phyloP scores from a whole-genome alignment of 2,888 invertebrate genomes.

The Idaea biselata region DNA sequence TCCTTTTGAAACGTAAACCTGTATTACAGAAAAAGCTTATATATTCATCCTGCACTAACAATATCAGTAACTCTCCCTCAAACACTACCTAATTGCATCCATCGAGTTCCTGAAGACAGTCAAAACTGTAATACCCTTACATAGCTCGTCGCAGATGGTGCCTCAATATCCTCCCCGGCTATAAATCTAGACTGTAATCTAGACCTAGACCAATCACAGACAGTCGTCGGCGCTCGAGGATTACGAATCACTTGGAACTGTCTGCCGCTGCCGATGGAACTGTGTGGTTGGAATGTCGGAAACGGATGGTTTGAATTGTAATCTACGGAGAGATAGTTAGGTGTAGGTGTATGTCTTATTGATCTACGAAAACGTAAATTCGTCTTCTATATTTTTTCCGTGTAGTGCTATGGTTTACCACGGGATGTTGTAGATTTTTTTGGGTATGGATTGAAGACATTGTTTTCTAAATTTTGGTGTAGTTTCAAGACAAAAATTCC shows the following conservation, averaged over 20 bases:
- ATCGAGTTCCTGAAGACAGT: not conserved
- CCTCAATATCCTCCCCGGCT: slow-evolving; percentile 5
- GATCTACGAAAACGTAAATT: too few species aligned
- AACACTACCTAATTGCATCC: not conserved
- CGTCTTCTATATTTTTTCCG: too few species aligned
- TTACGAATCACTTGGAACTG: slow-evolving; percentile 2
- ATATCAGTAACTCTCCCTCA: not conserved
- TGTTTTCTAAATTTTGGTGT: too few species aligned
- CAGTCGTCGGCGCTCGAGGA: slow-evolving; percentile 2
- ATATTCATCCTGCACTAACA: not conserved
- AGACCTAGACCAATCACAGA: slow-evolving; percentile 12
- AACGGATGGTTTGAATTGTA: not conserved
- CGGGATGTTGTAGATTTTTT: too few species aligned
- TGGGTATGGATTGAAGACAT: too few species aligned
- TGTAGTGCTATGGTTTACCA: too few species aligned
- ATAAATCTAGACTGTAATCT: slow-evolving; percentile 18
- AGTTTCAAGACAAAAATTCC: too few species aligned
- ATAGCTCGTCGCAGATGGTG: not conserved
- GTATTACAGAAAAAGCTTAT: not conserved
- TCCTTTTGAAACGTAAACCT: not conserved
- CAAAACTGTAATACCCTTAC: not conserved
- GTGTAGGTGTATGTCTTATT: not conserved
- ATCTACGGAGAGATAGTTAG: not conserved
- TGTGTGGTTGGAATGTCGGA: not conserved
- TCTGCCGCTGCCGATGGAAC: not conserved